These are phyloP conservation scores for Agonopterix subpropinquella DNA, from an alignment of 2,888 invertebrate genomes.

Conservation along the genomic window DNA sequence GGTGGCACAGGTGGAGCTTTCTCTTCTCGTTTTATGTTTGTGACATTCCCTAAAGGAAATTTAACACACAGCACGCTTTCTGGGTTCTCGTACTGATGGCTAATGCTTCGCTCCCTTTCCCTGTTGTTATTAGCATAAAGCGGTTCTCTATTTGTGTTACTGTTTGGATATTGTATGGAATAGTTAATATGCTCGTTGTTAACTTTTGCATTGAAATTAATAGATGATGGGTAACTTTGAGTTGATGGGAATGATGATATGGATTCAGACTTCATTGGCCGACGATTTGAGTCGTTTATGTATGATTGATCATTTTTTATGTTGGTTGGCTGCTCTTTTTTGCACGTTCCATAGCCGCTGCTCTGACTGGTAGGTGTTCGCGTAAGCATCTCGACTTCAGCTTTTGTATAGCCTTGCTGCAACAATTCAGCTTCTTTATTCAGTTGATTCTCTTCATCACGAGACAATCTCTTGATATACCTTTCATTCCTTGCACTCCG, in stretches of 20 bases:
- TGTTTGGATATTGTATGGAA: constrained; percentile 59
- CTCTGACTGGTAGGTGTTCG: constrained; percentile 72
- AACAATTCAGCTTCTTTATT: constrained; percentile 72
- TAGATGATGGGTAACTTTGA: constrained; percentile 70
- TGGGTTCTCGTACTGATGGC: constrained; percentile 51
- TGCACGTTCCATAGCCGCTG: constrained; percentile 66
- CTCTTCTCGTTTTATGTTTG: constrained; percentile 57
- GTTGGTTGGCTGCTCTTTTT: constrained; percentile 65
- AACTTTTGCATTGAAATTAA: constrained; percentile 73
- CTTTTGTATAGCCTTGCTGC: constrained; percentile 68
- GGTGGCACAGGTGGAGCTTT: constrained; percentile 85
- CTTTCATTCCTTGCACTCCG: constrained; percentile 87
- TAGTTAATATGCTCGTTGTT: constrained; percentile 72
- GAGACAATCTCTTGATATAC: constrained; percentile 83
- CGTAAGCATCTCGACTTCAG: constrained; percentile 71
- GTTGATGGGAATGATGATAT: constrained; percentile 71
- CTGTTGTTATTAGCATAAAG: constrained; percentile 54
- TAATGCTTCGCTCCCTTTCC: constrained; percentile 40
- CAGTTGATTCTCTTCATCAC: constrained; percentile 78
- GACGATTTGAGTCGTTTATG: constrained; percentile 44
- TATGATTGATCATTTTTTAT: constrained; percentile 48
- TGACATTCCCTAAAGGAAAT: constrained; percentile 68
- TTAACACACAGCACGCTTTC: constrained; percentile 68
- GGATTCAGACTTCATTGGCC: constrained; percentile 65
- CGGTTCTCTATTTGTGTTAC: constrained; percentile 52